These are phyloP conservation scores for Drosophila austrosaltans DNA, from an alignment of 2,888 invertebrate species.

Conservation along the genomic window DNA sequence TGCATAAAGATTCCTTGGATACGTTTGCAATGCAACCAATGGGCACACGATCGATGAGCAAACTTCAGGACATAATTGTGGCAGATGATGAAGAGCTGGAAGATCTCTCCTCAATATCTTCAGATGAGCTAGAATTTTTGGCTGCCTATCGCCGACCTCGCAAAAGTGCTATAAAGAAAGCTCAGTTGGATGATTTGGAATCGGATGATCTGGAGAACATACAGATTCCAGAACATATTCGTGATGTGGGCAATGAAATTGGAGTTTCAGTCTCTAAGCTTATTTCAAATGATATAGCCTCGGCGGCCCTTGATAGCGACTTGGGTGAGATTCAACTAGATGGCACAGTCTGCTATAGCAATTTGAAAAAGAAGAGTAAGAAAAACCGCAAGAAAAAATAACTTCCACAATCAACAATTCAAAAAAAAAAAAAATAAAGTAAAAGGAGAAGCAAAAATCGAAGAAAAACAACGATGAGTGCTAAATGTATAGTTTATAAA, in stretches of 20 bases:
- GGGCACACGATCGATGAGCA: neutral
- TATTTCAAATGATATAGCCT: neutral
- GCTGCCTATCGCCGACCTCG: constrained; percentile 38
- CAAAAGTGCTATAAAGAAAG: constrained; percentile 21
- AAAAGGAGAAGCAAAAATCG: neutral
- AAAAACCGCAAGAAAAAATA: constrained; percentile 50
- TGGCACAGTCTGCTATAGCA: constrained; percentile 28
- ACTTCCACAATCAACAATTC: neutral
- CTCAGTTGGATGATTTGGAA: neutral
- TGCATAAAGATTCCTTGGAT: neutral
- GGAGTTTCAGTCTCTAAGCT: neutral
- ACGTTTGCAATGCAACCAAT: neutral
- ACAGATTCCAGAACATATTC: neutral
- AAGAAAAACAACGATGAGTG: neutral
- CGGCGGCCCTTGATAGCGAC: neutral
- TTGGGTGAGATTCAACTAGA: constrained; percentile 6
- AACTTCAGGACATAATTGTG: neutral
- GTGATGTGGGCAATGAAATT: neutral
- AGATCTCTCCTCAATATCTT: constrained; percentile 24
- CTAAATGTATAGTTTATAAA: neutral
- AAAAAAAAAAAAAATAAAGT: neutral
- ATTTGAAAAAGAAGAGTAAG: constrained; percentile 44
- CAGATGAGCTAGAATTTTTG: constrained; percentile 55
- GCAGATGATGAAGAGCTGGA: constrained; percentile 32
- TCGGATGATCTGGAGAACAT: neutral